Evolutionary conservation across 1,140 invertebrate species (phyloP).

Genomic region (Coenobita brevimanus): DNA sequence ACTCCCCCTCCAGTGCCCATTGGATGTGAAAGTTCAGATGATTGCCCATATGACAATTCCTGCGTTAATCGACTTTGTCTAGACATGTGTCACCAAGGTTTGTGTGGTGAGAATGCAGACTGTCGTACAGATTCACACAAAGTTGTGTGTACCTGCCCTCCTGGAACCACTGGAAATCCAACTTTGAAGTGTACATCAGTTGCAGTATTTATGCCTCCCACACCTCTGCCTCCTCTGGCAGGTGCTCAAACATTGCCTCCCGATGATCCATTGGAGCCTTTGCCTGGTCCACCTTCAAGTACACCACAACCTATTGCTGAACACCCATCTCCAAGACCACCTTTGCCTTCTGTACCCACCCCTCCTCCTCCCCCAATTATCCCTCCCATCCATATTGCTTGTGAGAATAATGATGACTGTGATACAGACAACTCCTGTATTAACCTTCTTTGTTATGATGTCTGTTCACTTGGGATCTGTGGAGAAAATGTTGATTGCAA

Average conservation of each 20-base stretch:
- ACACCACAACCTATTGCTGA: slow-evolving; percentile 13
- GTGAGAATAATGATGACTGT: slow-evolving; percentile 79
- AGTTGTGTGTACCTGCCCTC: slow-evolving; percentile 41
- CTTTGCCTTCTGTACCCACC: slow-evolving; percentile 9
- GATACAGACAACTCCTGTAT: slow-evolving; percentile 92
- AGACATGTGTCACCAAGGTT: slow-evolving; percentile 41
- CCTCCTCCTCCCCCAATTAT: slow-evolving; percentile 44
- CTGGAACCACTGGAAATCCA: slow-evolving; percentile 50
- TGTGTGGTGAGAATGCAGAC: slow-evolving; percentile 63
- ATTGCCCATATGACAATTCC: slow-evolving; percentile 72
- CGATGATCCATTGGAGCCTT: neutral
- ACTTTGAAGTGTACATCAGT: slow-evolving; percentile 41
- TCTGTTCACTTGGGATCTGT: slow-evolving; percentile 78
- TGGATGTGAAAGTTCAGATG: slow-evolving; percentile 45
- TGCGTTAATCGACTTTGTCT: slow-evolving; percentile 49
- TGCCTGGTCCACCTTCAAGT: slow-evolving; percentile 6
- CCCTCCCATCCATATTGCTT: slow-evolving; percentile 43
- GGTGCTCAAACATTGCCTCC: neutral
- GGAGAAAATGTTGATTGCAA: slow-evolving; percentile 72
- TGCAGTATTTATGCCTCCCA: neutral
- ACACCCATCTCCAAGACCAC: slow-evolving; percentile 20
- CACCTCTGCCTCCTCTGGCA: slow-evolving; percentile 12
- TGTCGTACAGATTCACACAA: slow-evolving; percentile 64
- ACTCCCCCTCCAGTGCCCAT: slow-evolving; percentile 32
- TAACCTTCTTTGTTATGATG: slow-evolving; percentile 86